Base-by-base conservation (phyloP, 2,797 vertebrate genomes). In the Arvicola amphibius region DNA sequence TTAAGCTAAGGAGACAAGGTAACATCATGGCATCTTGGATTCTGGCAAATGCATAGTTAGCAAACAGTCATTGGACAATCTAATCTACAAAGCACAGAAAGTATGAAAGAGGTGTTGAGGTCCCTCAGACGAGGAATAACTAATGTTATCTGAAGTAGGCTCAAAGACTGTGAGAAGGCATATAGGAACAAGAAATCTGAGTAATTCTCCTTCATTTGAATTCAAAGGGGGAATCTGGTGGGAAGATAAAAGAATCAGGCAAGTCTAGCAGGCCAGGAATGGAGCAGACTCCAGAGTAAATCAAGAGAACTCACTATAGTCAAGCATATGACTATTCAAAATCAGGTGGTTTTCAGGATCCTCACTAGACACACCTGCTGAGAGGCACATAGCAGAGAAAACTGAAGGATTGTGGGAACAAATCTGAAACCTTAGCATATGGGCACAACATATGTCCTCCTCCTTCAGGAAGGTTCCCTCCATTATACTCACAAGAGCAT, bases 31-130 rank as follows among this genome's bases (percentile, higher is more conserved):
- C 25, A 69, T 29, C 78, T 67, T 56, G 40, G 69, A 43, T 81
- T 53, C 81, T 40, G 8, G 13, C 87, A 88, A 67, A 77, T 5
- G 40, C 40, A 85, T 67, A 96, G 77, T 93, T 51, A 94, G 71
- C 48, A 84, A 34, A 71, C 76, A 85, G 59, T 90, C 92, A 0
- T 65, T 81, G 27, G 51, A 43, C 17, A 32, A 5, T 59, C 23
- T 76, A 51, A 81, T 46, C 79, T 27, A 74, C 19, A 7, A 67
- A 23, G 53, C 19, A 53, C 9, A 14, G 48, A 14, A 94, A 69
- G 56, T 13, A 11, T 56, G 6, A 77, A 37, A 56, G 34, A 78
- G 63, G 7, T 37, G 2, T 4, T 92, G 21, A 76, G 80, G 56
- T n/a, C 32, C 6, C 27, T 87, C 46, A 48, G 27, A 87, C 5